Percentiles rank a stretch among this genome's conserved stretches.
phyloP scores from a whole-genome alignment of 2,888 invertebrate genomes.

The Protonemura montana region DNA sequence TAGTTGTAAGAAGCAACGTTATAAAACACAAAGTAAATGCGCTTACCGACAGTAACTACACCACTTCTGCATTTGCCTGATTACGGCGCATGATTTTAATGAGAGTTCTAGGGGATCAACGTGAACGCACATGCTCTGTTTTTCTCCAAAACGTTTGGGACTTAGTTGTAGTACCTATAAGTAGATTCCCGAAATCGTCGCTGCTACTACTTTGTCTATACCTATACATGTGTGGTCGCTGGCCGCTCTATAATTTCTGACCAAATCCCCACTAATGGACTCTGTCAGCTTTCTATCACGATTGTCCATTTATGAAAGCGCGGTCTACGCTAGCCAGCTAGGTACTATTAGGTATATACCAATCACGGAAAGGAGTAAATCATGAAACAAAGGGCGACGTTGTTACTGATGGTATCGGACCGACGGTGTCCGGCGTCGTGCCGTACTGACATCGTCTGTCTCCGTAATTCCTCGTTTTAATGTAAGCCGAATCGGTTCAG shows the following conservation, averaged over 20 bases:
- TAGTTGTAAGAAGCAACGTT: not conserved
- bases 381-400: not conserved
- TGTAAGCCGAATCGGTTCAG: not conserved
- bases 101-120: not conserved
- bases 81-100: not conserved
- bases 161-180: not conserved
- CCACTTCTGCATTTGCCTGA: not conserved
- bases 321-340: not conserved
- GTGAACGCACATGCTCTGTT: not conserved
- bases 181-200: not conserved
- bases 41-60: not conserved
- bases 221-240: too few species aligned
- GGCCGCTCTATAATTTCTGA: not conserved
- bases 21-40: not conserved
- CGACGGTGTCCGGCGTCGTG: not conserved
- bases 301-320: not conserved
- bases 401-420: not conserved
- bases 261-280: conserved; percentile 12
- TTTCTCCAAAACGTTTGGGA: not conserved
- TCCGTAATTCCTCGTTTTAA: not conserved
- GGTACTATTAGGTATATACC: not conserved
- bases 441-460: not conserved
- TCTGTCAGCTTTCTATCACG: conserved; percentile 4
- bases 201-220: not conserved
- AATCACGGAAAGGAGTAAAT: conserved; percentile 12